Evolutionary conservation across 1,140 invertebrate species (phyloP), one percentile per base, ranked within the genome.

Genomic region (Pogonognathellus flavescens): DNA sequence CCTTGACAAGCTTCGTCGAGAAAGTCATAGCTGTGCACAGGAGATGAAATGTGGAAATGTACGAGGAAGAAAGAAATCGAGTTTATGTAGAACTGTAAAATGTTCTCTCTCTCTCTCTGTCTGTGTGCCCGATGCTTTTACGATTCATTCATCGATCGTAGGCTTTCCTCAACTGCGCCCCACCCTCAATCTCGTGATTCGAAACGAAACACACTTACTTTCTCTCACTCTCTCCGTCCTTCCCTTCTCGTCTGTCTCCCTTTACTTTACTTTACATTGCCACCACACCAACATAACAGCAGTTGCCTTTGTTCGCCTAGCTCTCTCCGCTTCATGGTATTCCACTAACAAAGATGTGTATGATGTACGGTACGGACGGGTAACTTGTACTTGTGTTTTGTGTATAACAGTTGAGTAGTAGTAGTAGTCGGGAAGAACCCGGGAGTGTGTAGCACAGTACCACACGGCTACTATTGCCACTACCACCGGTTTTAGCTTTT

Each of bases 141-240:
- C 62, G 31, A 83, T 49, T 50, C 49, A 86, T 11, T 72, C 80
- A 86, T 86, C 85, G 85, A 86, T 86, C 85, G 85, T 53, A 83
- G 80, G 80, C 62, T 83, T 83, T 60, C 55, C 80, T 83, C 80
- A 86, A 72, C 81, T 66, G 85, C 85, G 85, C 85, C 85, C 81
- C 85, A 86, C 85, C 85, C 85, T 86, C 81, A 70, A 59, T 81
- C 80, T 31, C 70, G 70, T 76, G 70, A 76, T 76, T 76, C 70
- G 70, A 76, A 76, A 76, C 70, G 70, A 76, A 76, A 76, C 70
- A 76, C 70, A 76, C 70, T 66, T 84, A 80, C 83, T 76, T 70
- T 70, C 82, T 70, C 49, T 84, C 57, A 50, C 60, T 66, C n/a
- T 62, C 55, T 82, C 50, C n/a, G 59, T 60, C 22, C 62, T 66